Percentiles rank a stretch among this genome's conserved stretches.
These are phyloP conservation scores for Melanostoma scalare DNA, from an alignment of 2,888 invertebrate species.

Conservation along the genomic window DNA sequence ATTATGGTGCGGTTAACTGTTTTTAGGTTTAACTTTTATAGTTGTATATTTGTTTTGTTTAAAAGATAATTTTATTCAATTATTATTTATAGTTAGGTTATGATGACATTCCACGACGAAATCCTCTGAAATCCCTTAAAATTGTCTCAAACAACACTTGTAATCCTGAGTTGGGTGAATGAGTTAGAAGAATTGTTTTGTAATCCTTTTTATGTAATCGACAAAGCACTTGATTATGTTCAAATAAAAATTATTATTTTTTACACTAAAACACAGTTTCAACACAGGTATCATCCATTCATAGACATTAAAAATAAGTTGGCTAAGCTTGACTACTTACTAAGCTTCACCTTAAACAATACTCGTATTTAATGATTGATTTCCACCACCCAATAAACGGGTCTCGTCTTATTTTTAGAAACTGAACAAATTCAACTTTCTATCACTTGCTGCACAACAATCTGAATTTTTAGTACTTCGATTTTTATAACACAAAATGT, in stretches of 20 bases:
- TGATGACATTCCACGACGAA: conserved; percentile 23
- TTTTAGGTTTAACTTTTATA: background rate
- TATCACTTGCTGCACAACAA: background rate
- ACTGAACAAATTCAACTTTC: background rate
- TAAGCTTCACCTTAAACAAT: no score
- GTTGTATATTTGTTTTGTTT: conserved; percentile 1
- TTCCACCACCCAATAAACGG: background rate
- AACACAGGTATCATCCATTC: no score
- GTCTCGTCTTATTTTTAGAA: background rate
- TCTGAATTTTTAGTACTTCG: conserved; percentile 1
- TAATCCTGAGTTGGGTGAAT: conserved; percentile 71
- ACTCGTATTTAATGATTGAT: no score
- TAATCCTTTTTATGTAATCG: conserved; percentile 11
- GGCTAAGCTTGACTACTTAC: no score
- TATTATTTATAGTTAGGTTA: conserved; percentile 6
- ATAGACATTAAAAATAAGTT: no score
- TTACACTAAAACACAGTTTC: no score
- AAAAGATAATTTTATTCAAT: conserved; percentile 18
- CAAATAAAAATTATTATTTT: conserved; percentile 17
- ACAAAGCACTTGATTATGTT: conserved; percentile 56
- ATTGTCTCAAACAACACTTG: conserved; percentile 63
- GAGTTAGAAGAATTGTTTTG: conserved; percentile 26
- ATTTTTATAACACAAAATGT: conserved; percentile 23
- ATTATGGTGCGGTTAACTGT: conserved; percentile 24
- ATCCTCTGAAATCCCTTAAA: conserved; percentile 43